These are phyloP conservation scores for Diprion similis DNA, from an alignment of 1,140 invertebrate genomes.

Conservation along the genomic window DNA sequence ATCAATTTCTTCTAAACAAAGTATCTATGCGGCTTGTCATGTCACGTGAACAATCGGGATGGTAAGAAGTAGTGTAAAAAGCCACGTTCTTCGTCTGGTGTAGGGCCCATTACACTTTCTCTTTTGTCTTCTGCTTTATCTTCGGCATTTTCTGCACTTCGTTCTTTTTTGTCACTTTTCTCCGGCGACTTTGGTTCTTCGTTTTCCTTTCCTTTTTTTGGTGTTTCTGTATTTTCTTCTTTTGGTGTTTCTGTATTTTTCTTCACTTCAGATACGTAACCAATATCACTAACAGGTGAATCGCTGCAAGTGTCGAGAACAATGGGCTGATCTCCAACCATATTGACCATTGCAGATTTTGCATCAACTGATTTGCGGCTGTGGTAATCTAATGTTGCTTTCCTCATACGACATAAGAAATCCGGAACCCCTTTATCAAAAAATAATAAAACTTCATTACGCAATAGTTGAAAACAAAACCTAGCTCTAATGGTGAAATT, in stretches of 20 bases:
- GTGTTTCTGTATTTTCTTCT: conserved; percentile 19
- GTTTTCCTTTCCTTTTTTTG: neutral
- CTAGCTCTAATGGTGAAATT: conserved; percentile 11
- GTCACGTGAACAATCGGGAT: conserved; percentile 52
- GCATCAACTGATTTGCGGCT: conserved; percentile 38
- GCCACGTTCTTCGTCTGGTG: conserved; percentile 40
- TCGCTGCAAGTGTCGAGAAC: neutral
- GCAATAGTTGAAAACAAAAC: conserved; percentile 3
- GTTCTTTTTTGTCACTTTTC: neutral
- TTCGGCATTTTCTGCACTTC: conserved; percentile 11
- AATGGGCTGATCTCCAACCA: neutral
- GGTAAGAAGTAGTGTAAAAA: conserved; percentile 51
- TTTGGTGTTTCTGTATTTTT: conserved; percentile 18
- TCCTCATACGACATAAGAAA: conserved; percentile 59
- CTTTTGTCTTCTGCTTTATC: conserved; percentile 17
- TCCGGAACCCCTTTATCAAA: conserved; percentile 44
- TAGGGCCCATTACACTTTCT: conserved; percentile 20
- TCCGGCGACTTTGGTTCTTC: conserved; percentile 1
- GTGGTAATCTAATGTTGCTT: conserved; percentile 59
- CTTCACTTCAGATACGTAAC: conserved; percentile 21
- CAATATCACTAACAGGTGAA: neutral
- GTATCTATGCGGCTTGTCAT: neutral
- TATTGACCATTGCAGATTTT: neutral
- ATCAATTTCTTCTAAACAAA: neutral
- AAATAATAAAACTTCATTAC: conserved; percentile 16